Base-by-base conservation (phyloP, 1,140 invertebrate genomes). In the Stratiolaelaps scimitus region DNA sequence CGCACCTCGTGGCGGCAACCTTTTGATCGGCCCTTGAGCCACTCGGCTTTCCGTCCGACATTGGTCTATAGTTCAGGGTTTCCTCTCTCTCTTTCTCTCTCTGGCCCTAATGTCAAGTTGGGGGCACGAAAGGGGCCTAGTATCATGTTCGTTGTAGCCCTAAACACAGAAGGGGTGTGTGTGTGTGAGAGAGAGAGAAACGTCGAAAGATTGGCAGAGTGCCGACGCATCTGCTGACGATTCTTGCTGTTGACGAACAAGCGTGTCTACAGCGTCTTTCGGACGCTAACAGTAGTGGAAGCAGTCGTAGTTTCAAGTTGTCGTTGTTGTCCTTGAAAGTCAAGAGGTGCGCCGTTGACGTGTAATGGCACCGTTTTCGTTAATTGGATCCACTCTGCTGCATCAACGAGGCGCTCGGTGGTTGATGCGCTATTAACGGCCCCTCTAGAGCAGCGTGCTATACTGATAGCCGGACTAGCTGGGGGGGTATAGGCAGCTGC, bases 331-430 rank as follows among this genome's bases (percentile, higher is more conserved):
- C 26, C 1, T 15, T 26, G 53, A 15, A 17, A 34, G 26, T 17
- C 17, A 29, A 15, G 2, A 17, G 15, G 15, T 20, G 13, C 6
- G 53, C 26, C 26, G 26, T 15, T 17, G 53, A 15, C 26, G 26
- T 60, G n/a, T 60, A 60, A 60, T 26, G 53, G 53, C 23, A 60
- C 53, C 20, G 26, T 60, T 60, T 60, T 60, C 53, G 23, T 26
- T 60, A 60, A 60, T 60, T 60, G 34, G 53, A 60, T 34, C 26
- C 23, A 20, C 5, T 20, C 47, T 10, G 34, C 34, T 40, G 34
- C 34, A 40, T 40, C 4, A 6, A 40, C 34, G 34, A 4, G 34
- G 34, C 34, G 34, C 5, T 10, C 10, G 10, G 10, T 40, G 34
- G 34, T 10, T 4, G 10, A 40, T 40, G 34, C 34, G 34, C 34